Percentiles rank a stretch among this genome's conserved stretches.
phyloP scores from a whole-genome alignment of 2,888 invertebrate species.

The Drosophila maculinotata region DNA sequence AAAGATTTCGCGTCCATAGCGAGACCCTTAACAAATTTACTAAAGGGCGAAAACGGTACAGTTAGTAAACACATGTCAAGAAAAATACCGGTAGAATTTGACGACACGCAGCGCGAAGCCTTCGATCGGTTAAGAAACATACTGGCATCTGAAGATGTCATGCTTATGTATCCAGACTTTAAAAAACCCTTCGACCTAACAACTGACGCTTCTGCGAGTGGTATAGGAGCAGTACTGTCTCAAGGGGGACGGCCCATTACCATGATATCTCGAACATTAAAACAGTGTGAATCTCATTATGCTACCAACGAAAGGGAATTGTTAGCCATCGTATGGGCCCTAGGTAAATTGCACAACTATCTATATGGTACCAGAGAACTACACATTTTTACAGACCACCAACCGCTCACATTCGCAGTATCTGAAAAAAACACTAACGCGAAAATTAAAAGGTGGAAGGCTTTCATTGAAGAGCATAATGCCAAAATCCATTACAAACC shows the following conservation, averaged over 20 bases:
- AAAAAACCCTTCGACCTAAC: conserved; percentile 2
- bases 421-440: background rate
- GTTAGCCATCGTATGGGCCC: background rate
- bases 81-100: background rate
- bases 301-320: conserved; percentile 4
- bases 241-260: background rate
- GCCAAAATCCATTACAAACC: background rate
- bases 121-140: background rate
- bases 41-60: conserved; percentile 7
- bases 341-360: background rate
- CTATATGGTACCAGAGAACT: conserved; percentile 5
- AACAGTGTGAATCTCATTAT: background rate
- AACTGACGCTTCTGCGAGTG: background rate
- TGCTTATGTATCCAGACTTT: conserved; percentile 9
- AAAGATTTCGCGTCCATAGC: conserved; percentile 9
- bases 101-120: background rate
- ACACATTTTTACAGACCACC: conserved; percentile 1
- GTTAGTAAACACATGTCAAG: conserved; percentile 9
- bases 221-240: conserved; percentile 5
- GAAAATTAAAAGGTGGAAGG: conserved; percentile 9
- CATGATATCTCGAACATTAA: conserved; percentile 3
- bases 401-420: background rate
- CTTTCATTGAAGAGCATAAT: conserved; percentile 2
- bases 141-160: no score
- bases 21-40: background rate